Evolutionary conservation across 1,140 invertebrate species (phyloP), one percentile per base, ranked within the genome.

Genomic region (Lineus longissimus): DNA sequence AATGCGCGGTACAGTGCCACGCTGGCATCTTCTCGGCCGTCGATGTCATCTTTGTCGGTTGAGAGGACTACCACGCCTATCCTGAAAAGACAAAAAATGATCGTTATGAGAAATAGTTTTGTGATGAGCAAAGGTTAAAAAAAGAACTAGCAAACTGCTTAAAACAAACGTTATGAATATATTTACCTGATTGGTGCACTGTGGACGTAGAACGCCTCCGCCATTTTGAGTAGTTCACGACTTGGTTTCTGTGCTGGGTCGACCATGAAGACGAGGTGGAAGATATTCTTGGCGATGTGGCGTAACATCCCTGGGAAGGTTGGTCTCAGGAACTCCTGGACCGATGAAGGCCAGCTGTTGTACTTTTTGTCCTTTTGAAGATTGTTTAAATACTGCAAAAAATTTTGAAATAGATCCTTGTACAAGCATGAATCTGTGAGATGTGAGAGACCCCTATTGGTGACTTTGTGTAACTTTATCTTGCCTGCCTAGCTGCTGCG

Each of bases 271-370:
- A 96, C 91, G 76, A 97, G 81, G 83, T 95, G 93, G 75, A 94
- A 98, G 23, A 99, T 86, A 84, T 99, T 99, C 72, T 93, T 92
- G 29, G 92, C 87, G 67, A 99, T 88, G 73, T 84, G 82, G 67
- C 96, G 83, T 41, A 99, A 81, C 93, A 98, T 97, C 36, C 96
- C 96, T 13, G 95, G 95, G 77, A 96, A 99, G 0, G 94, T 95
- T 43, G 96, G 95, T 60, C 94, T 85, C 45, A 99, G 83, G 58
- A 99, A 82, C 70, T 98, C 93, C 76, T 91, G 90, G 55, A 95
- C 86, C 45, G 89, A 93, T 1, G 87, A 84, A 0, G 94, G 90
- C 96, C 95, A 99, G 59, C 89, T 85, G 15, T 85, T 84, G 74
- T 97, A 97, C 57, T 89, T 86, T 51, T 87, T 85, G 84, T 99